A percentile compares a stretch with the other conserved stretches of the same genome.
Evolutionary conservation across 2,797 vertebrate species (phyloP).

Genomic region (Psittacula echo): DNA sequence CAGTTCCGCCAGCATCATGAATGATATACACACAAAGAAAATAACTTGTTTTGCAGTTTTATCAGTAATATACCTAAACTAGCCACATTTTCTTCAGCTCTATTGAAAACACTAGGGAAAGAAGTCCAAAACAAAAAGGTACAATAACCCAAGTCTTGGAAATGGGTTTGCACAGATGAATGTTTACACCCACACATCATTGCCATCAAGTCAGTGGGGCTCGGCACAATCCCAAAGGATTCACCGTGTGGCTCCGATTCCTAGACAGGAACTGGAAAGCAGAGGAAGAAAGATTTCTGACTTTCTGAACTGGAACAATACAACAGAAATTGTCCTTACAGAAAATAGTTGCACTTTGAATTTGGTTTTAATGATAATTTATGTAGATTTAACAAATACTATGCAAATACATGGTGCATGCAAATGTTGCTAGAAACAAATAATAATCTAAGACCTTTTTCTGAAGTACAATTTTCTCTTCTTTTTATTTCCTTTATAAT

Average conservation of each 20-base stretch:
- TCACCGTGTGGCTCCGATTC: neutral
- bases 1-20: slow-evolving; percentile 9
- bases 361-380: neutral
- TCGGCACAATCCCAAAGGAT: neutral
- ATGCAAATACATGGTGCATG: neutral
- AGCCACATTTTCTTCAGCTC: neutral
- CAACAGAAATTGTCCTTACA: neutral
- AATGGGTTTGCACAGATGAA: neutral
- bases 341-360: neutral
- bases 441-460: neutral
- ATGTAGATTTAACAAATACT: neutral
- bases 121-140: neutral
- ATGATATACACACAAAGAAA: neutral
- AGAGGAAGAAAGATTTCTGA: neutral
- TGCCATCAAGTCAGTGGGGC: neutral
- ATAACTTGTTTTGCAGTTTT: neutral
- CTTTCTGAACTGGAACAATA: neutral
- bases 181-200: neutral
- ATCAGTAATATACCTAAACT: neutral
- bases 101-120: slow-evolving; percentile 6
- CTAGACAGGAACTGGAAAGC: neutral
- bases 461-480: neutral
- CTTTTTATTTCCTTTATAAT: neutral
- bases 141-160: neutral
- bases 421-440: neutral